These are phyloP conservation scores for Lagorchestes hirsutus DNA, from an alignment of 2,797 vertebrate genomes.

Conservation along the genomic window DNA sequence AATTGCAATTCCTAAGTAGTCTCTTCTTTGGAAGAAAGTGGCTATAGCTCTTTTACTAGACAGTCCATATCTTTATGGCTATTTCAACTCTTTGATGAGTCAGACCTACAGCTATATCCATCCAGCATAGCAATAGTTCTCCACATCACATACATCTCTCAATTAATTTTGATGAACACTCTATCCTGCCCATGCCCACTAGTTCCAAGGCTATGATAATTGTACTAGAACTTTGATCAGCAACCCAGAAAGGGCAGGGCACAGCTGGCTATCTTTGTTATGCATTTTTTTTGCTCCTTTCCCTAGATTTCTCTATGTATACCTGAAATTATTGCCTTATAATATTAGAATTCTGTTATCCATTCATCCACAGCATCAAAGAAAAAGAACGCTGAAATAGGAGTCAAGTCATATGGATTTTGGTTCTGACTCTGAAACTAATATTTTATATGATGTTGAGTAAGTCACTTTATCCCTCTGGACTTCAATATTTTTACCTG, in stretches of 20 bases:
- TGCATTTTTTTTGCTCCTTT: neutral
- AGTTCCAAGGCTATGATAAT: neutral
- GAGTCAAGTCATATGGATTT: neutral
- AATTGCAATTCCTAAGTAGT: neutral
- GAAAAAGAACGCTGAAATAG: neutral
- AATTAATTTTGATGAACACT: neutral
- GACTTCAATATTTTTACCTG: neutral
- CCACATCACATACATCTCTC: neutral
- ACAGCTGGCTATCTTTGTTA: neutral
- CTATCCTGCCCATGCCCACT: neutral
- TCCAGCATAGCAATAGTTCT: neutral
- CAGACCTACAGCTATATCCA: neutral
- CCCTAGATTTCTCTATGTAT: neutral
- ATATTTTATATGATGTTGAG: neutral
- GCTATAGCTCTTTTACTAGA: neutral
- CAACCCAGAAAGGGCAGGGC: neutral
- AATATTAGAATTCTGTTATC: neutral
- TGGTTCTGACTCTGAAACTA: neutral
- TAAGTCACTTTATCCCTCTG: neutral
- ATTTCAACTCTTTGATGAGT: neutral
- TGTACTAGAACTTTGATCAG: neutral
- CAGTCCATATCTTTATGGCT: neutral
- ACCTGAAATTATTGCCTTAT: neutral
- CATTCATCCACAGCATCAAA: neutral
- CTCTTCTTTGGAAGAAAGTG: neutral